Evolutionary conservation across 2,113 vertebrate genomes (phyloP), one percentile per base, ranked within the genome.

Genomic region (Sylvia atricapilla): DNA sequence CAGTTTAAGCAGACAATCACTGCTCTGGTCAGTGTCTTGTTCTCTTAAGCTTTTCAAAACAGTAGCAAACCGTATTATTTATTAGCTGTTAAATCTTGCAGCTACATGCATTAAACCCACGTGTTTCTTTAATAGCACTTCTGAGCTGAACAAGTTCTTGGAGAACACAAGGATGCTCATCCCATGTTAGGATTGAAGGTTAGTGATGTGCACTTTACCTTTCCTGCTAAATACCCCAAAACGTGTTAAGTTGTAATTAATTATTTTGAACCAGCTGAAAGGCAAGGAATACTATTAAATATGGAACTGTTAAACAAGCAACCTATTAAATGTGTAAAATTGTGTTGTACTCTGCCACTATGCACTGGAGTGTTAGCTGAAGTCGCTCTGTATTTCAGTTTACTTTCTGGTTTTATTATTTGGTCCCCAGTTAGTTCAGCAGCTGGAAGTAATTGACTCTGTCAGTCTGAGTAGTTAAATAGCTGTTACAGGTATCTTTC

Each of bases 291-390:
- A 62, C 58, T 24, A 66, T 37, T 37, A 37, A 37, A 37, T 37
- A 37, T 37, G 37, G 37, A 37, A 37, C 37, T 37, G 37, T 37
- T 37, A 37, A 37, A 37, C 37, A 37, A 37, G 37, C 8, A 86
- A 69, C 41, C n/a, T 50, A 24, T 49, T 49, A 53, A 37, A 50
- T 80, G 37, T 89, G 37, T 87, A 49, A 35, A 66, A 39, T 90
- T 27, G 60, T 81, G 59, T 60, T 93, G 56, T 78, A 43, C 55
- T 93, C 64, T 87, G 80, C 64, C 86, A 66, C 69, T 82, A 60
- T 87, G 87, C 91, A 86, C 84, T 96, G 90, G 60, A 93, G 87
- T 43, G 27, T 87, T 59, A 79, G 44, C 72, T 75, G 56, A 67
- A 84, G 28, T 56, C 63, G 21, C 56, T 88, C 23, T 56, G 33